Evolutionary conservation across 2,113 vertebrate species (phyloP), one percentile per base, ranked within the genome.

Genomic region (Sorex fumeus): DNA sequence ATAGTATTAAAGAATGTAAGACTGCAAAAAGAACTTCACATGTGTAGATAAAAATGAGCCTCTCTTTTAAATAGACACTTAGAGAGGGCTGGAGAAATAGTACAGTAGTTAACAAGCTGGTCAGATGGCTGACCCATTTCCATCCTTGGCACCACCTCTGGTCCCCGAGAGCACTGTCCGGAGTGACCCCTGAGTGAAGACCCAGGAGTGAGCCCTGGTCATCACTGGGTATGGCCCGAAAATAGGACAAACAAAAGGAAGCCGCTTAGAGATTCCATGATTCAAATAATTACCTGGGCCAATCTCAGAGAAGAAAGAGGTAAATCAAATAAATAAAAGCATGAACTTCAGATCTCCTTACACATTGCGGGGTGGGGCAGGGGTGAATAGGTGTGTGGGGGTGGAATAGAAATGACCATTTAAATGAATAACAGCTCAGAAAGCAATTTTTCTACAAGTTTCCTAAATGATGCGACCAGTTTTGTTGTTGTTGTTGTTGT

Each of bases 301-400:
- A 36, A n/a, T 0, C 4, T 85, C 87, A 93, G 53, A 88, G 12
- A 47, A 75, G 6, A 9, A 66, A 76, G 27, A 15, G 47, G 83
- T 80, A 47, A 32, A 53, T 53, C 50, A 10, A 72, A 40, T 32
- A 32, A 30, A 66, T 40, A 72, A 45, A 7, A 8, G 19, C 28
- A 6, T 90, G 21, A 88, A 67, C 84, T 88, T 18, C 32, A 66
- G 88, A 82, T 77, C 64, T 62, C 34, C 45, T 69, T n/a, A 47
- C 0, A 21, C 1, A 13, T 25, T 76, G 4, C n/a, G 40, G 40
- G 40, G 40, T 40, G 40, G 40, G 40, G n/a, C n/a, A n/a, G n/a
- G 40, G 40, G 40, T 40, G 7, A 40, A 4, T 40, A 7, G 40
- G 7, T n/a, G n/a, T n/a, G n/a, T n/a, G 3, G 23, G 6, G 28